Evolutionary conservation across 2,888 invertebrate genomes (phyloP), one percentile per base, ranked within the genome.

Genomic region (Monopis laevigella): DNA sequence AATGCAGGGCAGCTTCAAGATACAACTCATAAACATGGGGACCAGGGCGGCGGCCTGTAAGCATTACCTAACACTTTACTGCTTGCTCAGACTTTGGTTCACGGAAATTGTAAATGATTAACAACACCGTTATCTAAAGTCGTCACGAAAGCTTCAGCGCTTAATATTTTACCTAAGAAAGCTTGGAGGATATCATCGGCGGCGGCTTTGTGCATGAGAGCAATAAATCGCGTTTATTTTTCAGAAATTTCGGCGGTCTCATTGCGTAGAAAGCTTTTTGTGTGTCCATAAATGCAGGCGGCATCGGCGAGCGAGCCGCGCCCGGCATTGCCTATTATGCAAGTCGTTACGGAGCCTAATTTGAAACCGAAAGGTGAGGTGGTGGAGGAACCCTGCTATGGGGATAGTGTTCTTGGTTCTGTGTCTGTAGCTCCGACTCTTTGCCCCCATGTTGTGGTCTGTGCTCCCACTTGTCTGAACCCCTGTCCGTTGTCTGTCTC

Each of bases 41-140:
- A 95, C 94, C 56, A 87, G 93, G 83, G 93, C 93, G 68, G 94
- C 93, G 68, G 93, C 93, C 70, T 95, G 94, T 94, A 85, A 92
- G 93, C 58, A 48, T 47, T 32, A 3, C 32, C n/a, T 30, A 13
- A 30, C 30, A 8, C 24, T 10, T 3, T 14, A n/a, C n/a, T n/a
- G n/a, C n/a, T n/a, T n/a, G n/a, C n/a, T n/a, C n/a, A n/a, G n/a
- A n/a, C n/a, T n/a, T n/a, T n/a, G n/a, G n/a, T n/a, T n/a, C n/a
- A n/a, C n/a, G n/a, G n/a, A n/a, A n/a, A n/a, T n/a, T n/a, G n/a
- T n/a, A n/a, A n/a, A n/a, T n/a, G n/a, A n/a, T n/a, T n/a, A n/a
- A n/a, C n/a, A n/a, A n/a, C n/a, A n/a, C n/a, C n/a, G n/a, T n/a
- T n/a, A n/a, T n/a, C n/a, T n/a, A n/a, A n/a, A n/a, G n/a, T n/a